Evolutionary conservation across 2,888 invertebrate species (phyloP).

Genomic region (Drosophila borborema): DNA sequence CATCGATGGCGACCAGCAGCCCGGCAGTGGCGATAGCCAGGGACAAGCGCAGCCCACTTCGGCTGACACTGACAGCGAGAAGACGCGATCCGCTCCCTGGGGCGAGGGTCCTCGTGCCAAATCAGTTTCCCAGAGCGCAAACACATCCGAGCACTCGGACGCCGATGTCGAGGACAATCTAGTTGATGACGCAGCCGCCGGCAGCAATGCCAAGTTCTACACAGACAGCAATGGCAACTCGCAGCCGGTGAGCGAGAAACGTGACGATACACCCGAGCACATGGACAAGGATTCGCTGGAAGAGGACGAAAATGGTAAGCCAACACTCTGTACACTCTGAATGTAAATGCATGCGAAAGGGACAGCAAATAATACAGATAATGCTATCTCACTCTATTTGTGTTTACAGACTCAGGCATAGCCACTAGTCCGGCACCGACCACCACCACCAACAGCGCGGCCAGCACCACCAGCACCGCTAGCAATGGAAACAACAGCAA

Average conservation of each 20-base stretch:
- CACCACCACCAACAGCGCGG: constrained; percentile 46
- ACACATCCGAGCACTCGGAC: constrained; percentile 89
- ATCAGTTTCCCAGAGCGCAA: constrained; percentile 51
- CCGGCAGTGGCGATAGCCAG: constrained; percentile 35
- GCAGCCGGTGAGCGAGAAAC: constrained; percentile 85
- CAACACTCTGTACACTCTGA: neutral
- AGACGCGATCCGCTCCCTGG: constrained; percentile 33
- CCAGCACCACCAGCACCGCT: constrained; percentile 33
- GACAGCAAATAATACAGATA: constrained; percentile 1
- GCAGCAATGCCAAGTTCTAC: constrained; percentile 48
- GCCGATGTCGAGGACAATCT: constrained; percentile 93
- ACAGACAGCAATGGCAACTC: constrained; percentile 84
- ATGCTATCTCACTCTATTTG: constrained; percentile 1
- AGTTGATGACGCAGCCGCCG: constrained; percentile 86
- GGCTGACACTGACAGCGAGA: constrained; percentile 19
- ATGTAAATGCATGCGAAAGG: constrained; percentile 4
- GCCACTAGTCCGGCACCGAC: constrained; percentile 84
- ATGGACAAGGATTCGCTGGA: constrained; percentile 87
- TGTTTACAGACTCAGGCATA: constrained; percentile 83
- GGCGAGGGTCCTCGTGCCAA: constrained; percentile 48
- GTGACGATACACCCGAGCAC: constrained; percentile 87
- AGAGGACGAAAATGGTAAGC: constrained; percentile 86
- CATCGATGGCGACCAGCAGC: constrained; percentile 13
- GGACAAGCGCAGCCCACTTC: constrained; percentile 16
- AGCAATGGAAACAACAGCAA: constrained; percentile 23